Conservation (phyloP, 2,113 vertebrate species). For the Antechinus stuartii region DNA sequence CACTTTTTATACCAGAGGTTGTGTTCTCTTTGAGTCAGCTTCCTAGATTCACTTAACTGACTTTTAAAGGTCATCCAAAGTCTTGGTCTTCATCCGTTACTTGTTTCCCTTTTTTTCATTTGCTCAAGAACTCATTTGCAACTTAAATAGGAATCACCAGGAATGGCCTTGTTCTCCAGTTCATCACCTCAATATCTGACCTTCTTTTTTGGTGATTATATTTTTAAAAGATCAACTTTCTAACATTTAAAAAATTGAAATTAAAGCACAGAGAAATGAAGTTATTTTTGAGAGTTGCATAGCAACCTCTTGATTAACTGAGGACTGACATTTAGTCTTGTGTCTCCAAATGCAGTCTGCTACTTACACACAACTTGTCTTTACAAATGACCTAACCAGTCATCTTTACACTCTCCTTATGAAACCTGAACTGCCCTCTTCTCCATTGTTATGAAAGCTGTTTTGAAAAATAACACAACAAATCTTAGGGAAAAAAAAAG, state of each 20-base stretch:
- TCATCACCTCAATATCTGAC: background rate
- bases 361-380: background rate
- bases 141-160: background rate
- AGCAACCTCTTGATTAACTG: background rate
- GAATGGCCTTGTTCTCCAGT: background rate
- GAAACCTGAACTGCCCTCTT: background rate
- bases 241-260: conserved; percentile 41
- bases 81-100: background rate
- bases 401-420: background rate
- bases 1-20: background rate
- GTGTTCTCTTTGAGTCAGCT: background rate
- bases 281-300: background rate
- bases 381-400: conserved; percentile 1
- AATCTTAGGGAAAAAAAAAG: background rate
- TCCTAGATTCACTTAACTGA: background rate
- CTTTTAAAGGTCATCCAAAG: background rate
- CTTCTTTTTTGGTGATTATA: background rate
- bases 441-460: background rate
- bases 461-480: background rate
- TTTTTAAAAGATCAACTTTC: background rate
- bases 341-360: background rate
- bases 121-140: background rate
- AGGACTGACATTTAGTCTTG: background rate
- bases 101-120: background rate
- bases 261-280: background rate